These are phyloP conservation scores for Cassiopea xamachana DNA, from an alignment of 30 jellyfish, hydroid and myxozoan genomes.

Conservation along the genomic window DNA sequence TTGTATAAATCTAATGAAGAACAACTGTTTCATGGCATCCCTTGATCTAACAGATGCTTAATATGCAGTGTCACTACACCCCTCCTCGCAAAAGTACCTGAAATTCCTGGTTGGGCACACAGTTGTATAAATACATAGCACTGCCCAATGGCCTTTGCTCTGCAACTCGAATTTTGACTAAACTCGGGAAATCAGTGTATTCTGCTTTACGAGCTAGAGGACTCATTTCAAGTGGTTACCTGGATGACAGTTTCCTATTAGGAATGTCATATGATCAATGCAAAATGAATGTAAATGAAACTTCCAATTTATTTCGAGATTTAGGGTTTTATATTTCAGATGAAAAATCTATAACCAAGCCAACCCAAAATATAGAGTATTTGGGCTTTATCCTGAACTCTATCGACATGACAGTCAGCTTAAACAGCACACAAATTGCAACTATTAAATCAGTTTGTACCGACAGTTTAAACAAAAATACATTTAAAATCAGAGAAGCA, in stretches of 20 bases:
- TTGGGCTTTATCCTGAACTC: background rate
- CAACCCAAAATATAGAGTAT: background rate
- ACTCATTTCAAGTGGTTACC: background rate
- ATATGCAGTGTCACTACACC: background rate
- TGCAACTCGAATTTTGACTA: background rate
- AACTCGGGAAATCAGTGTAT: background rate
- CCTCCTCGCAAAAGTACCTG: background rate
- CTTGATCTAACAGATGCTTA: background rate
- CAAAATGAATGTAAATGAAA: background rate
- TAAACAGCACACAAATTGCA: background rate
- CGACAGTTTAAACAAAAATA: background rate
- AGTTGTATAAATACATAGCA: background rate
- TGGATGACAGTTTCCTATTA: background rate
- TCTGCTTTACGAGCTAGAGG: background rate
- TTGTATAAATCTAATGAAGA: too few species aligned
- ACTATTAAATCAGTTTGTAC: background rate
- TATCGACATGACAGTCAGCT: background rate
- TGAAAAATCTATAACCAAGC: background rate
- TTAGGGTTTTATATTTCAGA: background rate
- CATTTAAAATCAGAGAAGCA: background rate
- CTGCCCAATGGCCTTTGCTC: background rate
- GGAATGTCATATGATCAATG: background rate
- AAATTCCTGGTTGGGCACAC: background rate
- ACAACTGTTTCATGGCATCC: background rate
- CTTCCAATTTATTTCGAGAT: background rate